Conservation (phyloP, 2,113 vertebrate genomes). For the Arothron firmamentum region DNA sequence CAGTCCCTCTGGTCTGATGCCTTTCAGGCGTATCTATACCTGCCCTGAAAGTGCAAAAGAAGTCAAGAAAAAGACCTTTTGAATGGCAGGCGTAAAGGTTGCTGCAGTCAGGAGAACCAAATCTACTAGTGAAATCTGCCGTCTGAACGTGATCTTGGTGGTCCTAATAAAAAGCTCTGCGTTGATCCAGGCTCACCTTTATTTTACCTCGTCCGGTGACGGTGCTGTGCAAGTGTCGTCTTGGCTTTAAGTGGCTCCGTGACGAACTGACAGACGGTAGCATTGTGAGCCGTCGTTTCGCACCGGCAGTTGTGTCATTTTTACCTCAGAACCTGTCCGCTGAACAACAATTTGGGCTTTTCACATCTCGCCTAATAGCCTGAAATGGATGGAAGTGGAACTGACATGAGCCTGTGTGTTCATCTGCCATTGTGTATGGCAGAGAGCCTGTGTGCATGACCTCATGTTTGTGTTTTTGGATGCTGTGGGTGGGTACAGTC, state of each 20-base stretch:
- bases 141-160: too few relatives aligned
- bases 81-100: too few relatives aligned
- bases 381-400: constrained; percentile 53
- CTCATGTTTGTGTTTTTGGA: constrained; percentile 23
- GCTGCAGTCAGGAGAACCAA: too few relatives aligned
- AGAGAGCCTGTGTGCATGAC: constrained; percentile 1
- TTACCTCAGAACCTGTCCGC: constrained; percentile 52
- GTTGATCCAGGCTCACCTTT: neutral
- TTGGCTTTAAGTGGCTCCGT: constrained; percentile 18
- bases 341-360: constrained; percentile 43
- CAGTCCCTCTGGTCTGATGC: too few relatives aligned
- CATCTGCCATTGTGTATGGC: constrained; percentile 44
- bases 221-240: constrained; percentile 5
- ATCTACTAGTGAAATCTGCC: too few relatives aligned
- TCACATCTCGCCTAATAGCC: constrained; percentile 40
- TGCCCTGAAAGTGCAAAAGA: too few relatives aligned
- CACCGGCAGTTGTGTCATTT: constrained; percentile 40
- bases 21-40: too few relatives aligned
- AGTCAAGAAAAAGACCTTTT: too few relatives aligned
- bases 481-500: constrained; percentile 23
- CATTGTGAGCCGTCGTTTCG: constrained; percentile 26
- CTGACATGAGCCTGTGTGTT: constrained; percentile 49
- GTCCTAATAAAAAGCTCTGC: too few relatives aligned
- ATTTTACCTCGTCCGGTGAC: constrained; percentile 2
- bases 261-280: constrained; percentile 19